Evolutionary conservation across 1,140 invertebrate species (phyloP).

Genomic region (Tetramorium parvispinum): DNA sequence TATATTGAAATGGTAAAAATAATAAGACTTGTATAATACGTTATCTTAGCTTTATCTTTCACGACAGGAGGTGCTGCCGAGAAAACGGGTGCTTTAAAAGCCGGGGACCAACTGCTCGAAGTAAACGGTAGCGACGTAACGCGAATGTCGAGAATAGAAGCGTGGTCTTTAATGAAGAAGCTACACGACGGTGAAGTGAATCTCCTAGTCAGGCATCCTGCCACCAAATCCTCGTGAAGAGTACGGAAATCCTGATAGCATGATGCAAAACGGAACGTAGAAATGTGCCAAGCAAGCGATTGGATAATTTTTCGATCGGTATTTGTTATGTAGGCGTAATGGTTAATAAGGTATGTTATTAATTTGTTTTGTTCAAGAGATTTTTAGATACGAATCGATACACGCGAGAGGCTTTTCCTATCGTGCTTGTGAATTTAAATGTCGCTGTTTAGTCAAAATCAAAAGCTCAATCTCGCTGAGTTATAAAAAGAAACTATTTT

Average conservation of each 20-base stretch:
- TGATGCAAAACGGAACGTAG: neutral
- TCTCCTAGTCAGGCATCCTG: conserved; percentile 86
- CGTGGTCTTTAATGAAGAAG: conserved; percentile 96
- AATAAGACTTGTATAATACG: neutral
- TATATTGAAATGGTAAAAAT: neutral
- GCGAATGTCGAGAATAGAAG: conserved; percentile 95
- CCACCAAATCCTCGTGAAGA: conserved; percentile 83
- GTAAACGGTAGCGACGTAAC: conserved; percentile 93
- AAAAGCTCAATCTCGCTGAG: neutral
- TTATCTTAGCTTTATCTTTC: neutral
- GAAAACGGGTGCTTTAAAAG: conserved; percentile 92
- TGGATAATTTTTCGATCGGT: conserved; percentile 35
- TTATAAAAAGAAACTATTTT: neutral
- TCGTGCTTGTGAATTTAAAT: conserved; percentile 31
- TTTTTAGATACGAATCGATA: neutral
- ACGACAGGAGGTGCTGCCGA: conserved; percentile 94
- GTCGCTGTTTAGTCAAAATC: neutral
- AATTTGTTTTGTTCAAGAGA: conserved; percentile 20
- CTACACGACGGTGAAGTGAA: conserved; percentile 92
- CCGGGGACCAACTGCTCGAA: conserved; percentile 94
- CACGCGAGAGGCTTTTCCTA: neutral
- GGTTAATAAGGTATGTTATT: conserved; percentile 13
- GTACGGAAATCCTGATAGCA: conserved; percentile 67
- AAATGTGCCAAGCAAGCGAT: conserved; percentile 38
- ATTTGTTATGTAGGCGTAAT: conserved; percentile 35